Evolutionary conservation across 2,888 invertebrate genomes (phyloP), one percentile per base, ranked within the genome.

Genomic region (Synanthedon myopaeformis): DNA sequence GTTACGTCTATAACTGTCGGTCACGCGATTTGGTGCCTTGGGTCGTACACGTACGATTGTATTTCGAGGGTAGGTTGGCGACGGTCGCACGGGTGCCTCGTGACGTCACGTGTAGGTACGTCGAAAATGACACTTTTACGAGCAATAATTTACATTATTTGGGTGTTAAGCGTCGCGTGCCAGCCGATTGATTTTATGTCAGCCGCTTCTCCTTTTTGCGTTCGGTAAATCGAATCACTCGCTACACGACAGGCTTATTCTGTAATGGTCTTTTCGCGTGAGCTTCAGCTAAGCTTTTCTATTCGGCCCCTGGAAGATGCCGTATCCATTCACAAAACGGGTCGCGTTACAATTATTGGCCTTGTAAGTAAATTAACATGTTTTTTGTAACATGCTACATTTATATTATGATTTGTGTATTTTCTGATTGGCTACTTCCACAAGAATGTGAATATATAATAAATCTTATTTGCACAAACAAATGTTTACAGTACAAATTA

Each of bases 121-220:
- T 81, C 82, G 78, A 81, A 82, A 84, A 87, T 84, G 86, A 85
- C 85, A 85, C 79, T 81, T 86, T 86, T 85, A 86, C 82, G 82
- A 83, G 83, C 76, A 77, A 85, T 86, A 83, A 86, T 86, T 85
- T 85, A 85, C 83, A 82, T 83, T 82, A 82, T 83, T 82, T 79
- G 76, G 82, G 82, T 82, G 83, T 82, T 78, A 78, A 79, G 79
- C 74, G 72, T 86, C 79, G 87, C 86, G 85, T 85, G 87, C 79
- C 70, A 67, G 72, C 75, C 83, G 85, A 86, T 87, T 86, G 87
- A 86, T 87, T 86, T 82, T 84, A 79, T 75, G 83, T 82, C 83
- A 77, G 83, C 74, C 75, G 76, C 79, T 76, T 82, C 83, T 82
- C 79, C 76, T 81, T 79, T 84, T 82, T 80, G 76, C 78, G 80